Evolutionary conservation across 2,888 invertebrate genomes (phyloP).

Genomic region (Ennomos quercinarius): DNA sequence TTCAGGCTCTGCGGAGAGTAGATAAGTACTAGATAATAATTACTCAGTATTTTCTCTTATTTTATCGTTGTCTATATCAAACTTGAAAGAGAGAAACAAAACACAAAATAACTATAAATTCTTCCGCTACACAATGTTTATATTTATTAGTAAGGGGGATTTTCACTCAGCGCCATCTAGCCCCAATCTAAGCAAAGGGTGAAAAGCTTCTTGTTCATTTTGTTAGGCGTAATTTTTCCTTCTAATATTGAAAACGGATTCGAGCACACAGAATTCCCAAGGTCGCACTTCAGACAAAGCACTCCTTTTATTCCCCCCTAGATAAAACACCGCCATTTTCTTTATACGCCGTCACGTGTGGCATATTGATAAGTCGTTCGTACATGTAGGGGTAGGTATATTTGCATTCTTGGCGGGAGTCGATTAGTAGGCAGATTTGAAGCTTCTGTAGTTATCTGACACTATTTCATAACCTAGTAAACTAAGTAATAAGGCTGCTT

Average conservation of each 20-base stretch:
- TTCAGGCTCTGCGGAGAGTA: too few species aligned
- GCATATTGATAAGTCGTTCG: constrained; percentile 72
- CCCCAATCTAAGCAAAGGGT: background rate
- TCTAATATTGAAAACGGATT: constrained; percentile 25
- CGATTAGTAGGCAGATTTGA: constrained; percentile 44
- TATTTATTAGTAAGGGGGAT: too few species aligned
- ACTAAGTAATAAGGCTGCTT: background rate
- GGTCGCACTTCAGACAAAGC: constrained; percentile 35
- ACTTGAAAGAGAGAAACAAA: too few species aligned
- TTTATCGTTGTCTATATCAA: too few species aligned
- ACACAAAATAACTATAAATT: too few species aligned
- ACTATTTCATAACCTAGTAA: background rate
- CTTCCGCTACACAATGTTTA: too few species aligned
- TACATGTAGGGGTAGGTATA: constrained; percentile 64
- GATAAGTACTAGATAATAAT: too few species aligned
- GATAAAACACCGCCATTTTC: constrained; percentile 54
- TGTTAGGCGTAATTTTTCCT: constrained; percentile 17
- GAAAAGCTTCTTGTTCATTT: constrained; percentile 9
- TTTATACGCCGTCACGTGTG: constrained; percentile 63
- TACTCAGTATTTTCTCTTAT: too few species aligned
- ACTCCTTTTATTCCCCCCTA: constrained; percentile 21
- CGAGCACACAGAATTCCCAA: constrained; percentile 25
- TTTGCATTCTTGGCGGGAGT: constrained; percentile 62
- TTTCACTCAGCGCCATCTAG: too few species aligned
- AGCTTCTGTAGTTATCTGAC: constrained; percentile 30